Percentiles rank a stretch among this genome's conserved stretches.
Evolutionary conservation across 2,888 invertebrate species (phyloP).

Genomic region (Agrochola lota): DNA sequence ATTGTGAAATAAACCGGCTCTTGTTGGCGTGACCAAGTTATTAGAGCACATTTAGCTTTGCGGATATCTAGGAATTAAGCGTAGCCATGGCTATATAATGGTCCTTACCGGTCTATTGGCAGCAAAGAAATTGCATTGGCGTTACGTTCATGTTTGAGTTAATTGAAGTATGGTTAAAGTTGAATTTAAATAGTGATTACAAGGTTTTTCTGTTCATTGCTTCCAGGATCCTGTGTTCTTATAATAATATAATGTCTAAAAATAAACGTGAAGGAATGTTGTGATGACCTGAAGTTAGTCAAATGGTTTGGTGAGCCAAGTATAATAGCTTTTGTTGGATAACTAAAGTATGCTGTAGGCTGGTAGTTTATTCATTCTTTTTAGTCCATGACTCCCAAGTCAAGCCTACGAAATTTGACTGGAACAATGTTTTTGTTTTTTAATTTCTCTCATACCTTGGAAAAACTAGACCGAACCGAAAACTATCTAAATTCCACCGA

Average conservation of each 20-base stretch:
- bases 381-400: too few relatives aligned
- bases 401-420: not conserved
- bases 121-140: constrained; percentile 29
- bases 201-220: not conserved
- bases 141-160: not conserved
- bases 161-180: constrained; percentile 16
- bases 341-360: not conserved
- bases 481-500: constrained; percentile 4
- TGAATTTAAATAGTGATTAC: not conserved
- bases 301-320: not conserved
- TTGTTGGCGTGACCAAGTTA: constrained; percentile 61
- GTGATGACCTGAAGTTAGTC: not conserved
- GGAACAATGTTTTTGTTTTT: not conserved
- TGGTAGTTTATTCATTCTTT: not conserved
- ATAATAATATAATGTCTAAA: too few relatives aligned
- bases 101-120: constrained; percentile 61
- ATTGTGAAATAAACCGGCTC: constrained; percentile 49
- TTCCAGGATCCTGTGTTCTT: not conserved
- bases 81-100: constrained; percentile 63
- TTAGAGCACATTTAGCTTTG: constrained; percentile 47
- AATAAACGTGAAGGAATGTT: not conserved
- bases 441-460: not conserved
- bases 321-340: not conserved
- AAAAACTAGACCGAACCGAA: constrained; percentile 12
- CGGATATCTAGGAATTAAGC: constrained; percentile 44